Evolutionary conservation across 2,888 invertebrate genomes (phyloP).

Genomic region (Trachelus troglodyta): DNA sequence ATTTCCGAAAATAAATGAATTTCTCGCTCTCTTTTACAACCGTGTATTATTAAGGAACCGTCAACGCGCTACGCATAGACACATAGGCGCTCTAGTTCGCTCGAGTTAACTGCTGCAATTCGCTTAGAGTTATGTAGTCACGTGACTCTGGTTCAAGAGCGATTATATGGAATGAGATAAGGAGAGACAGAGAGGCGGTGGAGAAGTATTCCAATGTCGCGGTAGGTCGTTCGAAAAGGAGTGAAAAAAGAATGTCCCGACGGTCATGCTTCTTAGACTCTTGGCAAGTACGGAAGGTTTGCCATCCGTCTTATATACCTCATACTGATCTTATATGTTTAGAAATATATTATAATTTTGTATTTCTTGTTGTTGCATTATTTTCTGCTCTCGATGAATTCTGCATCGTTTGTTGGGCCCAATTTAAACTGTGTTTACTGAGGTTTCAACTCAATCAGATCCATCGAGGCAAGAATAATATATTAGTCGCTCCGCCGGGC

Average conservation of each 20-base stretch:
- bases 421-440: neutral
- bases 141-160: neutral
- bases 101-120: too few relatives aligned
- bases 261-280: neutral
- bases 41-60: neutral
- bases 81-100: neutral
- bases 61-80: neutral
- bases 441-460: conserved; percentile 41
- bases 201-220: neutral
- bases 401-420: neutral
- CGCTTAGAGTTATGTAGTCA: neutral
- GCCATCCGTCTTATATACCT: neutral
- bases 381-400: neutral
- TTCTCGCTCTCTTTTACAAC: neutral
- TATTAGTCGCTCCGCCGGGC: conserved; percentile 57
- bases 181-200: neutral
- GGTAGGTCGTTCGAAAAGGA: neutral
- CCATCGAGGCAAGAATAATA: conserved; percentile 48
- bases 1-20: neutral
- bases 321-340: neutral
- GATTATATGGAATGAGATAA: neutral
- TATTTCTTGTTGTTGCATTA: neutral
- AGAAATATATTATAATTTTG: neutral
- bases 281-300: neutral
- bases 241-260: neutral